Base-by-base conservation (phyloP, 2,888 invertebrate genomes). In the Nomada fabriciana region DNA sequence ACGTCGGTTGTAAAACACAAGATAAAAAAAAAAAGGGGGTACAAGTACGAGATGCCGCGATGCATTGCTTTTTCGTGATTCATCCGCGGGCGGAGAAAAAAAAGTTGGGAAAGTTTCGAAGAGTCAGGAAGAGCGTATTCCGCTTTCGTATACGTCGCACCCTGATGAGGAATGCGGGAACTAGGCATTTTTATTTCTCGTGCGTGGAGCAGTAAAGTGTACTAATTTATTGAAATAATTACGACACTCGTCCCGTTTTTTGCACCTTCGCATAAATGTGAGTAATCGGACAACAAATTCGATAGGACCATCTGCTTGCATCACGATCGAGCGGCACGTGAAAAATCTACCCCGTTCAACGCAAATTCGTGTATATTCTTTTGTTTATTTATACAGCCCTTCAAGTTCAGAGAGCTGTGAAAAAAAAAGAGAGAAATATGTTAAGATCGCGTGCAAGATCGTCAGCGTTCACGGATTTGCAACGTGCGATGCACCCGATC, bases 141-240 rank as follows among this genome's bases (percentile, higher is more conserved):
- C 70, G 78, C 76, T 80, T 79, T 86, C 60, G 70, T 70, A 59
- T 47, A 57, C 25, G 43, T 73, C 83, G 83, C 85, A 36, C 85
- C 83, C 93, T 91, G 84, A 60, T 90, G 93, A 93, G 92, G 93
- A 93, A 93, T 93, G 93, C 71, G 88, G 50, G 67, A 92, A 92
- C 76, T 86, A 87, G 65, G 52, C 75, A 89, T 91, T 93, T 93
- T 93, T 93, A 91, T 93, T 92, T 92, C 90, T 90, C 89, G 88
- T 92, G 84, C 88, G 89, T 90, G 91, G 89, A 91, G 89, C 89
- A 91, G 92, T 90, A 89, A 91, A 93, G 91, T 91, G 92, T 91
- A 92, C 91, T 90, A 90, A 92, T 92, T 92, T 91, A 91, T 92
- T 89, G 90, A 91, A 92, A 93, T 92, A 92, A 92, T 93, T 89